Base-by-base conservation (phyloP, 2,797 vertebrate genomes). In the Crocidura indochinensis region DNA sequence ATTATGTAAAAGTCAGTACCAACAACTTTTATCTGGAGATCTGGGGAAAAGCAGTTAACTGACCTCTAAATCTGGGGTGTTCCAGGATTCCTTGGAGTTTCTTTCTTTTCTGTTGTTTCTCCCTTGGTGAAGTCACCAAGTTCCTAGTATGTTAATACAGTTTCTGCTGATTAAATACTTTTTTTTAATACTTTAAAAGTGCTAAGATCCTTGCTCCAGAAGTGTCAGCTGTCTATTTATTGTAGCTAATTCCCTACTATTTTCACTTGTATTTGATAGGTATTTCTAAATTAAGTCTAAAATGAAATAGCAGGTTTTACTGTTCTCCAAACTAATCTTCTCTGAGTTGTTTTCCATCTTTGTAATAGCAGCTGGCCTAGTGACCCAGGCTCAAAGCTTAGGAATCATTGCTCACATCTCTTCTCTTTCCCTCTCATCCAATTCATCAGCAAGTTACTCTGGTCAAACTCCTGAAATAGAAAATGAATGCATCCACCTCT, bases 211-310 rank as follows among this genome's bases (percentile, higher is more conserved):
- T 38, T 74, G 60, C 26, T 47, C 38, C 11, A 31, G 67, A 87
- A 3, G 27, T 75, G 53, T 80, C 85, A 77, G 10, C 67, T 87
- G 11, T 47, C 17, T 90, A 75, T 84, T 94, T 95, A 91, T 88
- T 74, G 83, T 22, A 64, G 75, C 53, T 81, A 93, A 89, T 95
- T 93, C 65, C 78, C 64, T 84, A 47, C 56, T 29, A 56, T 84
- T 92, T 88, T 49, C 67, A 53, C n/a, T 81, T 84, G 71, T 73
- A 69, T 82, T 75, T 94, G 64, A 68, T 81, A 49, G 31, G 71
- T 87, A 68, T 90, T 90, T 90, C 56, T 60, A 87, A 93, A 87
- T 94, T 90, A 90, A 84, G 27, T 88, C 38, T 38, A 91, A 94
- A 90, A 88, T 94, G 77, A 71, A 86, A 79, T 72, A 78, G 51